phyloP scores from a whole-genome alignment of 2,797 vertebrate species.

The Chloroceryle inda region DNA sequence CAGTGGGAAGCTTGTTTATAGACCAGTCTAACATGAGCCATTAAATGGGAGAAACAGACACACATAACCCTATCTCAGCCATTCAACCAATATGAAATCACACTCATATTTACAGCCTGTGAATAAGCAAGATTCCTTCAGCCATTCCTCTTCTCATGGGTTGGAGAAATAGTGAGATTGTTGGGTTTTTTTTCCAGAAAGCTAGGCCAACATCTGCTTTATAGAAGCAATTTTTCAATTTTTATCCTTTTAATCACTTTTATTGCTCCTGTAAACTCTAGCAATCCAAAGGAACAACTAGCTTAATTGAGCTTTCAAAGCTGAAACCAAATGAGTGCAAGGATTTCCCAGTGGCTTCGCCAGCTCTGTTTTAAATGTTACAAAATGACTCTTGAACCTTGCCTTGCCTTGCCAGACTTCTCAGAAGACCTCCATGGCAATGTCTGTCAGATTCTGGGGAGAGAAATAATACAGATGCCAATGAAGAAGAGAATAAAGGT shows the following conservation, averaged over 20 bases:
- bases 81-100: background rate
- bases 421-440: background rate
- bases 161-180: background rate
- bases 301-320: background rate
- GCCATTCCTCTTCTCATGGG: background rate
- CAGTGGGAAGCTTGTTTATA: background rate
- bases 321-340: background rate
- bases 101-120: background rate
- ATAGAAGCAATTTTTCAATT: background rate
- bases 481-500: background rate
- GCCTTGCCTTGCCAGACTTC: background rate
- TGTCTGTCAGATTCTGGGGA: background rate
- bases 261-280: background rate
- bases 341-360: background rate
- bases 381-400: background rate
- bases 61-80: background rate
- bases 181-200: background rate
- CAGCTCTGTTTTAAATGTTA: background rate
- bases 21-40: background rate
- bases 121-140: background rate
- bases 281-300: background rate
- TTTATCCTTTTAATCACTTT: background rate
- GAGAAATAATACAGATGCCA: background rate
- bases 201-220: background rate
- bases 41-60: background rate